Percentiles rank a stretch among this genome's conserved stretches.
Evolutionary conservation across 1,140 invertebrate species (phyloP).

Genomic region (Charaxes varanes): DNA sequence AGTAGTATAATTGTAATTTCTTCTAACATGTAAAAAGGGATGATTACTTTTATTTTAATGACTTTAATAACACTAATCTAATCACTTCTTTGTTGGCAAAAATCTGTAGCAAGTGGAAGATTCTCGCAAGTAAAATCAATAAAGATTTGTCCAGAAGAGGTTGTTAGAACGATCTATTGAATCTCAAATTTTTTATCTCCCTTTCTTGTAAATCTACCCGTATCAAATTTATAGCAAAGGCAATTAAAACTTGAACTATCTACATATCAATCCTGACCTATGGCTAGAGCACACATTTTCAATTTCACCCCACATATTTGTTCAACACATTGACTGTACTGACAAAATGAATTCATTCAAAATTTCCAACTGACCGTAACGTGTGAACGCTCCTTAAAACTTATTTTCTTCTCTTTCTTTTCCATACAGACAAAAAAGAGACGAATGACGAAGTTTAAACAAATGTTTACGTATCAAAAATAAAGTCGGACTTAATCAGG

Average conservation of each 20-base stretch:
- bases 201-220: too few relatives aligned
- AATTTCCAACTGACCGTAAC: constrained; percentile 4
- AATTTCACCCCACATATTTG: constrained; percentile 11
- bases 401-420: too few relatives aligned
- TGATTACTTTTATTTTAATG: constrained; percentile 56
- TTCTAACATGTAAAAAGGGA: constrained; percentile 53
- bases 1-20: constrained; percentile 24
- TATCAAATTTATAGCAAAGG: too few relatives aligned
- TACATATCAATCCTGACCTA: constrained; percentile 15
- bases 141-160: constrained; percentile 23
- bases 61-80: constrained; percentile 47
- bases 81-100: constrained; percentile 37
- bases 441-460: too few relatives aligned
- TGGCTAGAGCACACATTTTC: constrained; percentile 14
- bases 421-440: too few relatives aligned
- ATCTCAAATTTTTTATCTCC: too few relatives aligned
- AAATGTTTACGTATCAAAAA: too few relatives aligned
- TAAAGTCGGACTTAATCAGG: too few relatives aligned
- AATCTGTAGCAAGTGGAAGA: constrained; percentile 36
- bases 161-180: too few relatives aligned
- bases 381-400: constrained; percentile 11
- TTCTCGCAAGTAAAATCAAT: constrained; percentile 48
- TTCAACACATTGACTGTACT: constrained; percentile 9
- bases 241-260: constrained; percentile 2
- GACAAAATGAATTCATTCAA: constrained; percentile 9